Conservation (phyloP, 2,113 vertebrate genomes). For the Heterocephalus glaber region DNA sequence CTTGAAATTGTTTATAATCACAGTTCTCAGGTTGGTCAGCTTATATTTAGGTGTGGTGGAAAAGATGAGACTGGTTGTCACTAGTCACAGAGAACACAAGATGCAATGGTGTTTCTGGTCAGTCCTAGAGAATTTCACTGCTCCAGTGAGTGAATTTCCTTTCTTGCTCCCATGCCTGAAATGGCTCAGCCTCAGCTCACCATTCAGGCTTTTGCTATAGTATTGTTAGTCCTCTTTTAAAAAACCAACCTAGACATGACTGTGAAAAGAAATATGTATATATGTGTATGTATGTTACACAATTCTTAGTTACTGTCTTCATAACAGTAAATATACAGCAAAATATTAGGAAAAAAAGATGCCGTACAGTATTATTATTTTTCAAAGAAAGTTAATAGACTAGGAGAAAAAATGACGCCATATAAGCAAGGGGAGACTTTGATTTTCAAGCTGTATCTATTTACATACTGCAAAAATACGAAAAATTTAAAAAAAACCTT, state of each 20-base stretch:
- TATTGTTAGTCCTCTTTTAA: background rate
- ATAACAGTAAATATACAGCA: background rate
- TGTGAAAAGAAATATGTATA: background rate
- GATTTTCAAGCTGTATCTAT: constrained; percentile 6
- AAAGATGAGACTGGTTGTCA: background rate
- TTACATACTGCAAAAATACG: background rate
- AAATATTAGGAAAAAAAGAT: constrained; percentile 2
- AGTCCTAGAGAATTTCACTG: background rate
- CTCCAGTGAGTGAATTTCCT: background rate
- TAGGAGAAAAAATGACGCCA: background rate
- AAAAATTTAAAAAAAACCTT: background rate
- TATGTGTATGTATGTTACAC: background rate
- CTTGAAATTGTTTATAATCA: background rate
- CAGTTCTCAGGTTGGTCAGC: background rate
- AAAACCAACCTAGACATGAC: background rate
- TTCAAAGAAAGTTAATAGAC: background rate
- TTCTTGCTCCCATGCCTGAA: background rate
- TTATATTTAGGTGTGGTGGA: background rate
- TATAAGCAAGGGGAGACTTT: background rate
- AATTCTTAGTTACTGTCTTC: background rate
- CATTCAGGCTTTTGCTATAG: background rate
- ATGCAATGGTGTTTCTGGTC: background rate
- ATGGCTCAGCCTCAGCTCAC: background rate
- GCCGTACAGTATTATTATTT: background rate
- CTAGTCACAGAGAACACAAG: background rate